Base-by-base conservation (phyloP, 2,888 invertebrate genomes). In the Drepana falcataria region DNA sequence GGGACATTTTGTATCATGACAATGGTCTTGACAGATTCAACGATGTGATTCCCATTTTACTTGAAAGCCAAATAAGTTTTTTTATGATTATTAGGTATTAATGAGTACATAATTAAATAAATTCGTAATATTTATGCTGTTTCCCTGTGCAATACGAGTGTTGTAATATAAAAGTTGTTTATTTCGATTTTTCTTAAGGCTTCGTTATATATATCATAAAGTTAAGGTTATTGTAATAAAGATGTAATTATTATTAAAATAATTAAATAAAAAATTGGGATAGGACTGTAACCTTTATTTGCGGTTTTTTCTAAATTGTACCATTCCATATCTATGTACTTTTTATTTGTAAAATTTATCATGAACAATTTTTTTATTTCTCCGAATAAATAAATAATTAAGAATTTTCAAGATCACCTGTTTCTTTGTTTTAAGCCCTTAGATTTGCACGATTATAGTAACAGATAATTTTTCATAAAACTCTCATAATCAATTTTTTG, bases 341-440 rank as follows among this genome's bases (percentile, higher is more conserved):
- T 76, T 75, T 77, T 77, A 71, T 77, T 78, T 81, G 76, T 77
- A 75, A 78, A 76, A 72, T 71, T 75, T 70, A 73, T 75, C 66
- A 72, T 73, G 68, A 76, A 79, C 69, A 77, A 77, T 81, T 71
- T 64, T 78, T 77, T 85, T 78, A 83, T 87, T 89, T 87, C 85
- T 87, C 83, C 79, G 81, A 87, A 83, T 90, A 89, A 89, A 83
- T 90, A 89, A 89, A 87, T 79, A 72, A 83, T 79, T 88, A 89
- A 88, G 85, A 86, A 83, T 87, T 90, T 87, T 84, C 72, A 77
- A 63, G 59, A 55, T 44, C 53, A 52, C 58, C 71, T 65, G 78
- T 87, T 85, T 87, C 69, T 76, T 81, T 86, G 6, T 2, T 6
- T 21, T 21, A 21, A 21, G 21, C 21, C 21, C 21, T 21, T 21